These are phyloP conservation scores for Pomacea maculata DNA, from an alignment of 1,140 invertebrate species.

Conservation along the genomic window DNA sequence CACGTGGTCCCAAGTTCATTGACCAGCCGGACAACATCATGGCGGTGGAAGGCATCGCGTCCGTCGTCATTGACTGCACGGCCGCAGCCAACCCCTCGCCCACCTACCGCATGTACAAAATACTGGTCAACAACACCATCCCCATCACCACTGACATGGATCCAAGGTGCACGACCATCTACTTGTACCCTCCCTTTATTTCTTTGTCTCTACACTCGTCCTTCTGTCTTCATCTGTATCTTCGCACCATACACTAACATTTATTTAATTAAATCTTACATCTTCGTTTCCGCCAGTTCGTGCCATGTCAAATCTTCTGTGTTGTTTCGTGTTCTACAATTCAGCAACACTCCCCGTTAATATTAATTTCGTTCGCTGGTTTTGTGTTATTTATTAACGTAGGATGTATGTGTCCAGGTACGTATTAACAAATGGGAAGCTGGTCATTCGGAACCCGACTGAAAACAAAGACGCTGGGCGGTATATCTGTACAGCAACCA, in stretches of 20 bases:
- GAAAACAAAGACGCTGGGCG: constrained; percentile 79
- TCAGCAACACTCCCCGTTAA: too few species aligned
- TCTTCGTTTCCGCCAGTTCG: too few species aligned
- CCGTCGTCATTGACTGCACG: constrained; percentile 71
- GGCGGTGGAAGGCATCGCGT: constrained; percentile 19
- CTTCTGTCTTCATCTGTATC: too few species aligned
- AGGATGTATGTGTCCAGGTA: constrained; percentile 70
- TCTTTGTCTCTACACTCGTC: too few species aligned
- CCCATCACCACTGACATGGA: constrained; percentile 18
- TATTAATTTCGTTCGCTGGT: too few species aligned
- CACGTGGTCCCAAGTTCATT: constrained; percentile 36
- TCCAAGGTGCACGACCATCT: not conserved
- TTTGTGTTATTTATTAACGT: too few species aligned
- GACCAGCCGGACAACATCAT: constrained; percentile 33
- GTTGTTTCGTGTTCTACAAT: too few species aligned
- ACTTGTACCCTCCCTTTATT: too few species aligned
- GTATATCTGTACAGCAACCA: constrained; percentile 91
- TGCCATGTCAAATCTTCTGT: too few species aligned
- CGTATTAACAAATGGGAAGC: constrained; percentile 88
- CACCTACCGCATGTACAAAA: constrained; percentile 84
- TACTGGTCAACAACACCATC: constrained; percentile 9
- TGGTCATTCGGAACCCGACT: constrained; percentile 85
- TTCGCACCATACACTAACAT: too few species aligned
- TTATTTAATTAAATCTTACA: too few species aligned
- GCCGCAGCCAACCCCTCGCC: constrained; percentile 90